A percentile compares a stretch with the other conserved stretches of the same genome.
Evolutionary conservation across 2,797 vertebrate genomes (phyloP).

Genomic region (Miichthys miiuy): DNA sequence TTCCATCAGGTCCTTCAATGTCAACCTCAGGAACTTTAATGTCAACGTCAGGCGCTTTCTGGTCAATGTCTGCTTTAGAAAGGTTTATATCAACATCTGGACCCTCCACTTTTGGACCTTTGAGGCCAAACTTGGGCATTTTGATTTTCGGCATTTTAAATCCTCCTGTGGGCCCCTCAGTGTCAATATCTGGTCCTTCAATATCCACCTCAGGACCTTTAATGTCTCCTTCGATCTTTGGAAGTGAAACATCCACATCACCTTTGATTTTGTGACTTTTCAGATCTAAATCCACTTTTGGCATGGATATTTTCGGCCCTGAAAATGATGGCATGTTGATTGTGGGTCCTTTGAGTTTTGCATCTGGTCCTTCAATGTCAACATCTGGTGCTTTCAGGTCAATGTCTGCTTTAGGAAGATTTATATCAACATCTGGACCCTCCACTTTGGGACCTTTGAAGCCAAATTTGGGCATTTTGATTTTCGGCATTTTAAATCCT

Average conservation of each 20-base stretch:
- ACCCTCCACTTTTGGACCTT: background rate
- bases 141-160: conserved; percentile 34
- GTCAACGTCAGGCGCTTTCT: background rate
- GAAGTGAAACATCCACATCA: conserved; percentile 1
- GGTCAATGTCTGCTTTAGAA: conserved; percentile 1
- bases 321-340: no score
- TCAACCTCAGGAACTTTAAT: no score
- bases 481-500: conserved; percentile 29
- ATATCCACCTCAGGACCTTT: conserved; percentile 10
- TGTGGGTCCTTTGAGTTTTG: no score
- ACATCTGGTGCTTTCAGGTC: conserved; percentile 4
- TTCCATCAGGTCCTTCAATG: no score
- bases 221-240: conserved; percentile 3
- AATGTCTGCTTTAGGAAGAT: conserved; percentile 2
- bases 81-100: conserved; percentile 31
- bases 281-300: no score
- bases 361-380: no score
- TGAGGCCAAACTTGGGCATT: conserved; percentile 25
- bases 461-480: conserved; percentile 37
- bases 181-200: conserved; percentile 58
- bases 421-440: conserved; percentile 25
- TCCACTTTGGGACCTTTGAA: background rate
- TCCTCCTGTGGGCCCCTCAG: background rate
- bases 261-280: background rate
- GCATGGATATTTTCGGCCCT: no score